These are phyloP conservation scores for Amblyraja radiata DNA, from an alignment of 2,797 vertebrate species.

Conservation along the genomic window DNA sequence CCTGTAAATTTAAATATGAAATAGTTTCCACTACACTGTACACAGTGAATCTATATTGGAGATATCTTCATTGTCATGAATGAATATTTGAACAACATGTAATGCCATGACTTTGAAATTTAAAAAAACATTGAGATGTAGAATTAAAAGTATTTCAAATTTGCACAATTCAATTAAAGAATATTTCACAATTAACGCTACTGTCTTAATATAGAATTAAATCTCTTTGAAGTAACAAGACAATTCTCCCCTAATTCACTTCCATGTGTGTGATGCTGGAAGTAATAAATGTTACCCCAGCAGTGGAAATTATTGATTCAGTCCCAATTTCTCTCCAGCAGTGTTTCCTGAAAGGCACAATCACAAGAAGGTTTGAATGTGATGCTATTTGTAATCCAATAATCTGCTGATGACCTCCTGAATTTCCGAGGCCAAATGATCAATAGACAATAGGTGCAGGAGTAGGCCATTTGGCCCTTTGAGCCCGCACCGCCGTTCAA, in stretches of 20 bases:
- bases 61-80: neutral
- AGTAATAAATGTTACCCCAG: neutral
- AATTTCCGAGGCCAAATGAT: too few relatives aligned
- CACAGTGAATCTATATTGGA: neutral
- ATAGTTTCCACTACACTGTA: neutral
- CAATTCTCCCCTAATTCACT: neutral
- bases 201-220: neutral
- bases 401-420: neutral
- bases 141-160: neutral
- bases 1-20: neutral
- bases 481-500: too few relatives aligned
- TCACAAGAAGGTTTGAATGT: neutral
- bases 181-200: neutral
- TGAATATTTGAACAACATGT: neutral
- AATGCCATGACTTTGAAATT: neutral
- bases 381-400: neutral
- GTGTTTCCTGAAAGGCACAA: neutral
- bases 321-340: neutral
- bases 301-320: too few relatives aligned
- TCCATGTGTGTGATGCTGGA: neutral
- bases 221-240: neutral
- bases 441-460: too few relatives aligned
- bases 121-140: neutral
- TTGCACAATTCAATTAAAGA: neutral
- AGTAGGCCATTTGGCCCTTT: too few relatives aligned